Evolutionary conservation across 2,888 invertebrate species (phyloP).

Genomic region (Horisme vitalbata): DNA sequence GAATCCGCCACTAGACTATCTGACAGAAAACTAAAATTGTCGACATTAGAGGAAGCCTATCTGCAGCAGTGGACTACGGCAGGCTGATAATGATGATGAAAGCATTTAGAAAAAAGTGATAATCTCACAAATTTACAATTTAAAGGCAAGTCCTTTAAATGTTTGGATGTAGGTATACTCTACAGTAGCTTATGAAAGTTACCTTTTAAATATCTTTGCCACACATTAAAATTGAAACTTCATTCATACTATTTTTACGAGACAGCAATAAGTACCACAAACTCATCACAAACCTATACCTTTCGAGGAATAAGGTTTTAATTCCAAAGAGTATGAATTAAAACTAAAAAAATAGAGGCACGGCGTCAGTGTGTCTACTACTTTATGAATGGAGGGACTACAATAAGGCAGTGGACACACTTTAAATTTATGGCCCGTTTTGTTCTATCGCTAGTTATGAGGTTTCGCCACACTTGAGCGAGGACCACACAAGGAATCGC

Average conservation of each 20-base stretch:
- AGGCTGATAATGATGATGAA: no score
- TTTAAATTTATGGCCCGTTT: constrained; percentile 63
- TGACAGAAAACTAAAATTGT: no score
- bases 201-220: not conserved
- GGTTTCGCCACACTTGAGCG: constrained; percentile 44
- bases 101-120: no score
- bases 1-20: no score
- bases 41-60: no score
- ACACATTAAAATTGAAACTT: not conserved
- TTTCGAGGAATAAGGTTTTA: constrained; percentile 11
- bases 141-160: no score
- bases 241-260: constrained; percentile 4
- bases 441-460: constrained; percentile 65
- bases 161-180: no score
- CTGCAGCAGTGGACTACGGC: no score
- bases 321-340: constrained; percentile 27
- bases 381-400: constrained; percentile 28
- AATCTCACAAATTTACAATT: no score
- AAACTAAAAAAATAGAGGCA: constrained; percentile 12
- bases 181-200: not conserved
- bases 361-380: constrained; percentile 33
- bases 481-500: constrained; percentile 69
- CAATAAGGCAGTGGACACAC: constrained; percentile 30
- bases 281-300: not conserved
- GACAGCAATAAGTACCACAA: constrained; percentile 7